These are phyloP conservation scores for Oreonectes daqikongensis DNA, from an alignment of 2,797 vertebrate genomes.

Conservation along the genomic window DNA sequence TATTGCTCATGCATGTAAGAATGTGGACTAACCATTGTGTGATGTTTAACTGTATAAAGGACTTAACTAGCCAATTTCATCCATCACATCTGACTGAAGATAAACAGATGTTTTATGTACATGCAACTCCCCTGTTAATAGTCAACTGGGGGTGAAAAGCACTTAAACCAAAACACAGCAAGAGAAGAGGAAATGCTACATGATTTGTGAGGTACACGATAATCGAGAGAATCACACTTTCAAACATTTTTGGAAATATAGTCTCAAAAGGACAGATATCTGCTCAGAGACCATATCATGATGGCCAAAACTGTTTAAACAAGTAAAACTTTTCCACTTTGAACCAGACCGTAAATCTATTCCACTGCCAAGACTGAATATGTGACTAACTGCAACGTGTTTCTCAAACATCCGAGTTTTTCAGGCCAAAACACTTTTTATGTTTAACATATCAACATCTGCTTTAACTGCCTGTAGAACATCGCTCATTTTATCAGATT, in stretches of 20 bases:
- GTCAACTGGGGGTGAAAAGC: neutral
- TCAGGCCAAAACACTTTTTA: neutral
- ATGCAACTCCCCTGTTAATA: neutral
- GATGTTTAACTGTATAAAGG: neutral
- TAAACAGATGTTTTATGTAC: neutral
- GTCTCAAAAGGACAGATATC: neutral
- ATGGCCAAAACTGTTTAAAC: too few species aligned
- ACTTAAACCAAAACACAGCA: neutral
- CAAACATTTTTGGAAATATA: neutral
- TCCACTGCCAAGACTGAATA: neutral
- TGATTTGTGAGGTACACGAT: neutral
- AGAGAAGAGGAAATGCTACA: neutral
- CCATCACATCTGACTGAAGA: neutral
- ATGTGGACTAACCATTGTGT: neutral
- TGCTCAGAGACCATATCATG: neutral
- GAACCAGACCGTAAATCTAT: neutral
- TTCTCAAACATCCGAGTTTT: neutral
- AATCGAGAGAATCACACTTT: neutral
- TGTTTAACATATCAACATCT: neutral
- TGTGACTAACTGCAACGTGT: neutral
- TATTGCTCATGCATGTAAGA: slow-evolving; percentile 2
- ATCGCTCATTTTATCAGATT: neutral
- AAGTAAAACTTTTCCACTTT: too few species aligned
- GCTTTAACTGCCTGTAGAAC: neutral
- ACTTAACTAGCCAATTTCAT: neutral